A percentile compares a stretch with the other conserved stretches of the same genome.
These are phyloP conservation scores for Reticulitermes speratus DNA, from an alignment of 1,140 invertebrate species.

Conservation along the genomic window DNA sequence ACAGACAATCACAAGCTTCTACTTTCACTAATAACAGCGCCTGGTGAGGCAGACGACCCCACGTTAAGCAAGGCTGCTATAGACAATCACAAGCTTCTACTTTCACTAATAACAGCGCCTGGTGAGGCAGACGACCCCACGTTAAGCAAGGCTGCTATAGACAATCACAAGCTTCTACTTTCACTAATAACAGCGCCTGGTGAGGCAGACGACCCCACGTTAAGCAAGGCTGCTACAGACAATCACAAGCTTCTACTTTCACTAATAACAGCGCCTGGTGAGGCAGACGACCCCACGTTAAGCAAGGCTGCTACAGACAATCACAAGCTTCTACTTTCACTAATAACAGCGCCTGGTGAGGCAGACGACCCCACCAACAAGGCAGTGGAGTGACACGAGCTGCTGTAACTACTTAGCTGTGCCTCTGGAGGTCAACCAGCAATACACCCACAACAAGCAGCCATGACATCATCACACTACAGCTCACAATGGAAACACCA, in stretches of 20 bases:
- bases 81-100: not conserved
- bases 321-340: not conserved
- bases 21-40: not conserved
- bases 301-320: not conserved
- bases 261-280: not conserved
- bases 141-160: too few relatives aligned
- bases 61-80: too few relatives aligned
- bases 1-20: not conserved
- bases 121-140: not conserved
- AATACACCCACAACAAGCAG: not conserved
- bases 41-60: not conserved
- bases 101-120: not conserved
- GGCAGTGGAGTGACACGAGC: too few relatives aligned
- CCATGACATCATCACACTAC: not conserved
- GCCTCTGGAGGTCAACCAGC: not conserved
- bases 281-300: not conserved
- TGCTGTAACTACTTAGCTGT: not conserved
- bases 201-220: not conserved
- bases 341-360: not conserved
- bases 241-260: not conserved
- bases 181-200: not conserved
- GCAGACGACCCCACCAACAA: not conserved
- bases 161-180: not conserved
- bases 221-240: too few relatives aligned
- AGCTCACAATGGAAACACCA: not conserved